Evolutionary conservation across 1,140 invertebrate species (phyloP).

Genomic region (Trinorchestia longiramus): DNA sequence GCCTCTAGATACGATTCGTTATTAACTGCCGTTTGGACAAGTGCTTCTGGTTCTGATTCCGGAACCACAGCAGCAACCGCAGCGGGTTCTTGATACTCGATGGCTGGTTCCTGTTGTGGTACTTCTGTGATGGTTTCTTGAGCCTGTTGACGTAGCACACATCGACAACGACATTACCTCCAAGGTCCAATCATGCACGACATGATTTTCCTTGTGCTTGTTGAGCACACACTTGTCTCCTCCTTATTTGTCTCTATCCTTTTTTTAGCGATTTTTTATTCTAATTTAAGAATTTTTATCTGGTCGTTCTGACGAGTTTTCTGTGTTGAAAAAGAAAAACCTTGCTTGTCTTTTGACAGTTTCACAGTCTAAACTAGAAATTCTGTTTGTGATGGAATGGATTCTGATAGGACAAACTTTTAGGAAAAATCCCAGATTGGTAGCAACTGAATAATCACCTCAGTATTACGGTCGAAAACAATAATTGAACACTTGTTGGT

Average conservation of each 20-base stretch:
- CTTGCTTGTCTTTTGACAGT: not conserved
- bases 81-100: not conserved
- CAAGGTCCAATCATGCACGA: not conserved
- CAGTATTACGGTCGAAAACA: not conserved
- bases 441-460: not conserved
- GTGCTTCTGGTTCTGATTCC: slow-evolving; percentile 45
- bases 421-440: not conserved
- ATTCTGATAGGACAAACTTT: not conserved
- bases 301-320: not conserved
- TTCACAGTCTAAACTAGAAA: not conserved
- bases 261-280: not conserved
- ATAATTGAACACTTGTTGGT: not conserved
- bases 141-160: slow-evolving; percentile 27
- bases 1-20: not conserved
- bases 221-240: not conserved
- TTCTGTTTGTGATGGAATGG: not conserved
- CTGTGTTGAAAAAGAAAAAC: not conserved
- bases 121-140: not conserved
- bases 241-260: not conserved
- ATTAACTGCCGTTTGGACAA: slow-evolving; percentile 56
- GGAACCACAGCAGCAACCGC: slow-evolving; percentile 48
- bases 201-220: not conserved
- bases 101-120: not conserved
- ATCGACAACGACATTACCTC: not conserved
- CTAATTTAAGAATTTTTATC: not conserved